Percentiles rank a stretch among this genome's conserved stretches.
Conservation (phyloP, 2,888 invertebrate genomes). For the Allygus modestus region DNA sequence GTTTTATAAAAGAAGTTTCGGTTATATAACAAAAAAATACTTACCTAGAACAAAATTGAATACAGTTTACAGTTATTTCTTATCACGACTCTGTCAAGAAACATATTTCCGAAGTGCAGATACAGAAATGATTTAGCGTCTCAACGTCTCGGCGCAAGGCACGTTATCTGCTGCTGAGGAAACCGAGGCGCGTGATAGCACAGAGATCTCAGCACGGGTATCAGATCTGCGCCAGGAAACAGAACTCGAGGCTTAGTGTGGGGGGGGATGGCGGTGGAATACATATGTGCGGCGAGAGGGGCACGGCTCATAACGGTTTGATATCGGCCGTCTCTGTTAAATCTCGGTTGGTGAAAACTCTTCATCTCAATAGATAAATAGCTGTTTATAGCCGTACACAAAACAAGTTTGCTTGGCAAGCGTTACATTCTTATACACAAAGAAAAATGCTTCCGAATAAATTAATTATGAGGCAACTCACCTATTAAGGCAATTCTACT, state of each 20-base stretch:
- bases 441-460: no score
- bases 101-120: slow-evolving; percentile 19
- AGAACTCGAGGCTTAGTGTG: not conserved
- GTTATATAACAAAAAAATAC: no score
- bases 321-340: no score
- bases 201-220: slow-evolving; percentile 15
- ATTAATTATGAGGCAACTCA: no score
- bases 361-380: no score
- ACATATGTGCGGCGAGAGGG: not conserved
- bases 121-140: slow-evolving; percentile 23
- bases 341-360: no score
- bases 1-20: no score
- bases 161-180: not conserved
- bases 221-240: slow-evolving; percentile 16
- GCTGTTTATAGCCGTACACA: no score
- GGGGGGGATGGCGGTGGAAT: not conserved
- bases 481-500: no score
- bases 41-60: not conserved
- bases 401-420: no score
- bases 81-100: slow-evolving; percentile 2
- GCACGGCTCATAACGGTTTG: no score
- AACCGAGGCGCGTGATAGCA: not conserved
- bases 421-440: no score
- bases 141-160: not conserved
- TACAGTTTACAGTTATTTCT: not conserved